These are phyloP conservation scores for Sebastes hubbsi DNA, from an alignment of 2,797 vertebrate genomes.

Conservation along the genomic window DNA sequence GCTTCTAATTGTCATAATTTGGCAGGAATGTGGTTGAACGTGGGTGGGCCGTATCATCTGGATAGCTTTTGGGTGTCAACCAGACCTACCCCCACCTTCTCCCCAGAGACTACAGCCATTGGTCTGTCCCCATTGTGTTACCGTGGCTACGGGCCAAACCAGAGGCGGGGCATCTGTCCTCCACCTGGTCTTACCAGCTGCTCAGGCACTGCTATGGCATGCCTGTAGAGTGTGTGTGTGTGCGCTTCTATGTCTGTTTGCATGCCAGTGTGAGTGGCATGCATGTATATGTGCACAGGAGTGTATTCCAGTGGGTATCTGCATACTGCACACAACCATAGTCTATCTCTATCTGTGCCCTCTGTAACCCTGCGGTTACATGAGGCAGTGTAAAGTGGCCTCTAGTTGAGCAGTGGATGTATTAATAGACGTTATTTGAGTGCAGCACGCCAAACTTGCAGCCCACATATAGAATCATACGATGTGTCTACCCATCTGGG, in stretches of 20 bases:
- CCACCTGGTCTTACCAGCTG: slow-evolving; percentile 71
- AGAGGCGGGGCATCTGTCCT: slow-evolving; percentile 66
- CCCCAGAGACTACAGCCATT: slow-evolving; percentile 47
- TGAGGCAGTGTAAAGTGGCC: slow-evolving; percentile 45
- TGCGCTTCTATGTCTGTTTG: neutral
- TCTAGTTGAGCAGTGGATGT: slow-evolving; percentile 25
- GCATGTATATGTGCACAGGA: neutral
- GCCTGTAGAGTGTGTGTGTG: slow-evolving; percentile 10
- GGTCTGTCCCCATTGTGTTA: slow-evolving; percentile 55
- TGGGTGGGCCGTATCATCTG: slow-evolving; percentile 69
- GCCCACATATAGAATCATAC: slow-evolving; percentile 39
- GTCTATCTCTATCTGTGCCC: slow-evolving; percentile 14
- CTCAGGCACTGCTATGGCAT: slow-evolving; percentile 49
- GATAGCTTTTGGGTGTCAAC: slow-evolving; percentile 57
- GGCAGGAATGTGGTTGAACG: slow-evolving; percentile 52
- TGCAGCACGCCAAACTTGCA: slow-evolving; percentile 20
- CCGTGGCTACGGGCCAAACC: slow-evolving; percentile 62
- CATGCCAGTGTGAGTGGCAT: neutral
- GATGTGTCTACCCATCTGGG: slow-evolving; percentile 31
- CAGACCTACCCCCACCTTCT: slow-evolving; percentile 35
- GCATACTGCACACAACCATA: slow-evolving; percentile 2
- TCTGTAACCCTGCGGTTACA: slow-evolving; percentile 47
- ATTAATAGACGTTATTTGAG: slow-evolving; percentile 66
- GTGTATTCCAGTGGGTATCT: slow-evolving; percentile 15
- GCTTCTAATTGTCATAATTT: slow-evolving; percentile 65